A percentile compares a stretch with the other conserved stretches of the same genome.
phyloP scores from a whole-genome alignment of 2,888 invertebrate species.

The Pristionchus japonicus region DNA sequence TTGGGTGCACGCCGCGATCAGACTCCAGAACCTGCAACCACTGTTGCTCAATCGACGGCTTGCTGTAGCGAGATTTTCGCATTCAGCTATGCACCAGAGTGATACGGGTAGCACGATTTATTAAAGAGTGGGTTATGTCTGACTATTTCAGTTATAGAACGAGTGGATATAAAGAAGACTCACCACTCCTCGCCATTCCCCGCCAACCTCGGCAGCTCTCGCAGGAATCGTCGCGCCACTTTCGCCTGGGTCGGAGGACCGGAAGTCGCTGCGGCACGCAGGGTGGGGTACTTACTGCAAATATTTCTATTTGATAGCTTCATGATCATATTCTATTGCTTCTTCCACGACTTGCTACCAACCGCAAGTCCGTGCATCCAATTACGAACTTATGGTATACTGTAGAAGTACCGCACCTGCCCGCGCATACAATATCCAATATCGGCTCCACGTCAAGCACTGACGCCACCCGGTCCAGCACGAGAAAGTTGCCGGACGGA shows the following conservation, averaged over 20 bases:
- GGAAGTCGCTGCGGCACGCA: neutral
- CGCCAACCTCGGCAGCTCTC: neutral
- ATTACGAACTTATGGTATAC: too few relatives aligned
- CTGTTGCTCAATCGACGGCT: too few relatives aligned
- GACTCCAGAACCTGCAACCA: slow-evolving; percentile 5
- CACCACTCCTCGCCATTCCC: neutral
- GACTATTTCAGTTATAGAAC: neutral
- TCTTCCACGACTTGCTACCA: too few relatives aligned
- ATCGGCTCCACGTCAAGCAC: neutral
- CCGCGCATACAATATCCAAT: neutral
- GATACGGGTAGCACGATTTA: too few relatives aligned
- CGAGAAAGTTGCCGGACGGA: neutral
- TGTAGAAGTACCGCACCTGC: neutral
- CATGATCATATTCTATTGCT: too few relatives aligned
- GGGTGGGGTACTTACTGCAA: slow-evolving; percentile 3
- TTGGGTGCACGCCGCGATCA: neutral
- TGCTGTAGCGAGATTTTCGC: neutral
- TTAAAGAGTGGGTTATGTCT: too few relatives aligned
- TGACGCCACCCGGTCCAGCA: slow-evolving; percentile 20
- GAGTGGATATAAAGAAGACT: too few relatives aligned
- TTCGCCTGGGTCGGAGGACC: neutral
- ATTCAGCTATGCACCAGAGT: neutral
- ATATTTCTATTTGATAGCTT: neutral
- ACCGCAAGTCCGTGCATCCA: too few relatives aligned
- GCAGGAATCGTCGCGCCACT: slow-evolving; percentile 6